Conservation (phyloP, 2,113 vertebrate species). For the Atlantisia rogersi region DNA sequence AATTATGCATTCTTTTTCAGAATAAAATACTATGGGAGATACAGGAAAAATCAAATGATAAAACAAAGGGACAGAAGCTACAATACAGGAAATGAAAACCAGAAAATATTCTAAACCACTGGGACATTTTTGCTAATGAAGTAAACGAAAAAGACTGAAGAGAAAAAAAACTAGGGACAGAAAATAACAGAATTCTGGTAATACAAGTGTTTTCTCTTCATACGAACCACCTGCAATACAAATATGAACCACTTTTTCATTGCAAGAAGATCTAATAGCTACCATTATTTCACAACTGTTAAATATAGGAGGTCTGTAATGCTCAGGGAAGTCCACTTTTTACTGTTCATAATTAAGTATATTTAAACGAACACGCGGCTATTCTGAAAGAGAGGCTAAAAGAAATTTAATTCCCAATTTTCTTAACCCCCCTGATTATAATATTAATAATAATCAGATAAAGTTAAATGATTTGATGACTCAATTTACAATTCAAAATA, state of each 20-base stretch:
- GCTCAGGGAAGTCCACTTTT: neutral
- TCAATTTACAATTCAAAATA: constrained; percentile 69
- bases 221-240: neutral
- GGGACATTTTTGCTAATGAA: neutral
- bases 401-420: constrained; percentile 39
- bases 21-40: neutral
- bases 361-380: constrained; percentile 25
- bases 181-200: constrained; percentile 12
- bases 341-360: constrained; percentile 15
- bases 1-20: neutral
- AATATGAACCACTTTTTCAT: neutral
- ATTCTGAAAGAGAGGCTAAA: constrained; percentile 13
- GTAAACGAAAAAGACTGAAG: constrained; percentile 26
- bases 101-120: constrained; percentile 5
- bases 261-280: neutral
- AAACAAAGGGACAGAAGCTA: constrained; percentile 14
- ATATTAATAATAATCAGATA: constrained; percentile 55
- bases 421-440: constrained; percentile 34
- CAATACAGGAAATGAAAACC: neutral
- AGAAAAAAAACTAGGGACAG: neutral
- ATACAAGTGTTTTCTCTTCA: neutral
- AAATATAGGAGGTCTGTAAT: neutral
- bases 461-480: constrained; percentile 53
- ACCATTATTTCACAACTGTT: neutral
- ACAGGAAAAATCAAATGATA: constrained; percentile 6